Percentiles rank a stretch among this genome's conserved stretches.
Evolutionary conservation across 1,140 invertebrate species (phyloP).

Genomic region (Sarcophaga bullata): DNA sequence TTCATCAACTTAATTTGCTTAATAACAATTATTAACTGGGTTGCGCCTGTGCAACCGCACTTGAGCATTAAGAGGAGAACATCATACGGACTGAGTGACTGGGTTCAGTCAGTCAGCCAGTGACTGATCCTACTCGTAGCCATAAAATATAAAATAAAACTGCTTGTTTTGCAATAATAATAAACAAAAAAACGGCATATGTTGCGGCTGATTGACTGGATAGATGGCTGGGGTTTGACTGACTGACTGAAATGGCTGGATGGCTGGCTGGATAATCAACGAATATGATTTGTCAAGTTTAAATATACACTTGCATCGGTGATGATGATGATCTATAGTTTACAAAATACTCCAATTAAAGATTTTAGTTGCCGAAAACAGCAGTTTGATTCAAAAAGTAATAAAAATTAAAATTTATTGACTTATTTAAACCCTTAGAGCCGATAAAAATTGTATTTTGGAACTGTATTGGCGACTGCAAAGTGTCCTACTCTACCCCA

Average conservation of each 20-base stretch:
- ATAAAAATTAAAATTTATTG: background rate
- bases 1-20: slow-evolving; percentile 52
- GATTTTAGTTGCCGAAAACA: background rate
- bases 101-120: no score
- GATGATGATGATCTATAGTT: background rate
- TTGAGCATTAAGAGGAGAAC: background rate
- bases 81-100: no score
- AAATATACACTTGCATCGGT: background rate
- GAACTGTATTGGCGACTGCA: no score
- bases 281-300: slow-evolving; percentile 10
- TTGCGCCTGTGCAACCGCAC: slow-evolving; percentile 36
- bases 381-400: background rate
- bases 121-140: no score
- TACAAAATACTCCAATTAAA: background rate
- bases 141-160: no score
- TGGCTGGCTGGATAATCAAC: background rate
- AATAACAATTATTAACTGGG: slow-evolving; percentile 58
- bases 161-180: background rate
- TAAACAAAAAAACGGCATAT: background rate
- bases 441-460: no score
- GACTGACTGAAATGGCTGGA: background rate
- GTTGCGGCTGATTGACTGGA: background rate
- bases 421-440: background rate
- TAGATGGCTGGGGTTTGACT: background rate
- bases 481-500: no score